Base-by-base conservation (phyloP, 2,797 vertebrate species). In the Sebastes reedi region DNA sequence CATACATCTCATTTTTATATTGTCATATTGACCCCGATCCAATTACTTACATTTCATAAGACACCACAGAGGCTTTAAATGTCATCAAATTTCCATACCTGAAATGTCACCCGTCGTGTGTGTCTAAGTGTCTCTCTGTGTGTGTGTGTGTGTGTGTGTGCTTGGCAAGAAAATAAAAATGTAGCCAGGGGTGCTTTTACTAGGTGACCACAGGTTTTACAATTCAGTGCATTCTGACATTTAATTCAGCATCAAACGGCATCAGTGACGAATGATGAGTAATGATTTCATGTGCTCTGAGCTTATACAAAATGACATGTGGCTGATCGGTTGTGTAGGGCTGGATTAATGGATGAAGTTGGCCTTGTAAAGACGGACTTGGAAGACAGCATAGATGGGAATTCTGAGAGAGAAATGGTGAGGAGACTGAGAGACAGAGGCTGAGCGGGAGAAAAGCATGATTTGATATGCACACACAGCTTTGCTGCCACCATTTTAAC, bases 11-110 rank as follows among this genome's bases (percentile, higher is more conserved):
- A 75, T 80, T 80, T 84, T 80, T 65, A 66, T 81, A 72, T 79
- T 80, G 61, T 88, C 85, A 73, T 60, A 72, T 65, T 88, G 81
- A 92, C 84, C 88, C 71, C 25, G 3, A 75, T 85, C 67, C 85
- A 90, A 88, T 92, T 87, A 85, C 69, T 82, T 83, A 72, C 46
- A 83, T 90, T 85, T 90, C 75, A 86, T 70, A 77, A 81, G 80
- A 89, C 80, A 79, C 80, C 50, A 60, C 58, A 69, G 55, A 75
- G 73, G 79, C 77, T 70, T 62, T 77, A 85, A 89, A 90, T 87
- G 82, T 84, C 85, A 86, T 85, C 34, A 73, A 39, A 89, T 88
- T 83, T 91, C 82, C 83, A 83, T 86, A 88, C 79, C 81, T 84
- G 66, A 89, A 91, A 92, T 91, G 90, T 85, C 84, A 87, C 62